phyloP scores from a whole-genome alignment of 2,888 invertebrate species.

The Aphodius granarius region DNA sequence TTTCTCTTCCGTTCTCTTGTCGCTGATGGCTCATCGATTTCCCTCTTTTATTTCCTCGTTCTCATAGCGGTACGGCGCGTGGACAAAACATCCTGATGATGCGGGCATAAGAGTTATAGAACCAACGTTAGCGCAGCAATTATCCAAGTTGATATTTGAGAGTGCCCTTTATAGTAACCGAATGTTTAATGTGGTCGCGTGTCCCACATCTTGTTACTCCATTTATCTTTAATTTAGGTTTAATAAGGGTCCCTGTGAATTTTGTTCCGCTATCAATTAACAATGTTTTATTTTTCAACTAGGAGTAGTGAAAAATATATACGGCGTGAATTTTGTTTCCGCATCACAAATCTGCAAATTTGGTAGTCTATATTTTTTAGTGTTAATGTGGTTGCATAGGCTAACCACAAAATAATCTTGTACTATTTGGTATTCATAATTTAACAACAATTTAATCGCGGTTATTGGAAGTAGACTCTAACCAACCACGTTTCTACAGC shows the following conservation, averaged over 20 bases:
- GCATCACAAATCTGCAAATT: background rate
- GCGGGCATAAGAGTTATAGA: conserved; percentile 19
- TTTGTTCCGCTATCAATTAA: conserved; percentile 5
- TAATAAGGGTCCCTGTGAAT: background rate
- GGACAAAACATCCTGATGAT: conserved; percentile 2
- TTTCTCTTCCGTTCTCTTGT: background rate
- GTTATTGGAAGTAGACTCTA: background rate
- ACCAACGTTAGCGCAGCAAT: conserved; percentile 13
- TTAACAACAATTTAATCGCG: background rate
- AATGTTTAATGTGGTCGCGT: conserved; percentile 27
- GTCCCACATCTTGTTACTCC: conserved; percentile 27
- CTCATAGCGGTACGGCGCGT: background rate
- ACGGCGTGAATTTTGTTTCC: background rate
- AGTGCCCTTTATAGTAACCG: conserved; percentile 1
- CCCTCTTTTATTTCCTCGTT: background rate
- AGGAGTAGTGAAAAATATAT: too few relatives aligned
- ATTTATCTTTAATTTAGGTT: conserved; percentile 22
- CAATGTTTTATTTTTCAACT: too few relatives aligned
- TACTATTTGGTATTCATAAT: background rate
- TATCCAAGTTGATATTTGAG: conserved; percentile 25
- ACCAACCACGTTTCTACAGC: too few relatives aligned
- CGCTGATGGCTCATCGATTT: background rate
- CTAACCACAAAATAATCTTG: background rate
- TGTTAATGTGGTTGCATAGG: background rate
- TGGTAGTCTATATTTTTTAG: background rate